Evolutionary conservation across 2,888 invertebrate species (phyloP), one percentile per base, ranked within the genome.

Genomic region (Patella pellucida): DNA sequence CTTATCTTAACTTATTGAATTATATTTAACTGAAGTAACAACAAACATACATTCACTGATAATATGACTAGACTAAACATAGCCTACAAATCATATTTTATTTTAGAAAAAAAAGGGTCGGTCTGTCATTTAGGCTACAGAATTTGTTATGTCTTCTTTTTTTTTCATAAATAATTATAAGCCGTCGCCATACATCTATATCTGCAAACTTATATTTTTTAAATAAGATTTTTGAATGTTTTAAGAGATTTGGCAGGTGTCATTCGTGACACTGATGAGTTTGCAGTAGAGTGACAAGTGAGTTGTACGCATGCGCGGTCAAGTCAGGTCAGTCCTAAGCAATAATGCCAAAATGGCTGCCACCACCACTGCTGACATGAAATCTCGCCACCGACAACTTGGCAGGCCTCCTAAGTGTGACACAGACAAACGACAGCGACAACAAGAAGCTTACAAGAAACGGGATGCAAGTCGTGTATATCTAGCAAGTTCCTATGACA

Each of bases 401-500:
- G 73, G 80, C 50, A 72, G 81, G 68, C 80, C 78, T 51, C 74
- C 78, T 52, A 80, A 78, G 70, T 72, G 78, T 12, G 79, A 74
- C 51, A 76, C 76, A 69, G 81, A 81, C 69, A 79, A 74, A 76
- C 72, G 73, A 71, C 71, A 76, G 68, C 77, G 74, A 73, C 80
- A 80, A 54, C 78, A 79, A 69, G 78, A 80, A 70, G 79, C 79
- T 23, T 80, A 79, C 71, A 80, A 76, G 72, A 80, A 78, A 80
- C 71, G 79, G 71, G 80, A 80, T 72, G 77, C 79, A n/a, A 77
- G 79, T 3, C 74, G 82, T 41, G 77, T 82, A 12, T 79, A 79
- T 76, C 71, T 82, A 31, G 82, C 80, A 52, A 73, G 74, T 70
- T 82, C 82, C 16, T 82, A 78, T 68, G 82, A 82, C 71, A 74